phyloP scores from a whole-genome alignment of 2,888 invertebrate species.

The Trachelus iudaicus region DNA sequence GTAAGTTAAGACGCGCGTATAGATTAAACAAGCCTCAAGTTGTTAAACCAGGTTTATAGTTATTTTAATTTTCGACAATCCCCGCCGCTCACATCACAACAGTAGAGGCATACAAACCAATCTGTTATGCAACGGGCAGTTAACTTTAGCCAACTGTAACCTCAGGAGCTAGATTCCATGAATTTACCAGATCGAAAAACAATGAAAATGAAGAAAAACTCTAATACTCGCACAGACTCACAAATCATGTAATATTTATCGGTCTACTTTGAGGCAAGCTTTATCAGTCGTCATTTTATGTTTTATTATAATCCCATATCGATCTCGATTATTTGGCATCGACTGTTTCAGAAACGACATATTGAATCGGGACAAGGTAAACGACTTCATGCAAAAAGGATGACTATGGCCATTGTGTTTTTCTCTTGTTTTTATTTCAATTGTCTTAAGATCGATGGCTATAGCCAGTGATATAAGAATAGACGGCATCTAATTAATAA shows the following conservation, averaged over 20 bases:
- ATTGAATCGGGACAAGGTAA: background rate
- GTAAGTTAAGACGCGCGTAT: too few species aligned
- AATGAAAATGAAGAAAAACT: too few species aligned
- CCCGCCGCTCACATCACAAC: too few species aligned
- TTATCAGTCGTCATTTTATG: background rate
- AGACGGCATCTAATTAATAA: background rate
- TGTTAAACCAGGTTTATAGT: too few species aligned
- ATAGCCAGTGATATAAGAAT: background rate
- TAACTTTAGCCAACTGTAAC: background rate
- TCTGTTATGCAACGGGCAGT: constrained; percentile 47
- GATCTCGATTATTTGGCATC: too few species aligned
- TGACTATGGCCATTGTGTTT: background rate
- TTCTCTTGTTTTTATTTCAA: background rate
- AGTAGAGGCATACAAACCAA: constrained; percentile 28
- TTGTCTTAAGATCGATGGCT: background rate
- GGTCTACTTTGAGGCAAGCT: background rate
- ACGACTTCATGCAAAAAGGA: background rate
- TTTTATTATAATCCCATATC: background rate
- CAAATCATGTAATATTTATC: background rate
- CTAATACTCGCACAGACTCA: background rate
- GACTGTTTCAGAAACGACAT: too few species aligned
- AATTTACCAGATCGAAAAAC: too few species aligned
- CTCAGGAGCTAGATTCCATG: background rate
- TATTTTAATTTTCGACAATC: too few species aligned
- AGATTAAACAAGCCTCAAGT: too few species aligned